Conservation (phyloP, 2,113 vertebrate species). For the Willisornis vidua region DNA sequence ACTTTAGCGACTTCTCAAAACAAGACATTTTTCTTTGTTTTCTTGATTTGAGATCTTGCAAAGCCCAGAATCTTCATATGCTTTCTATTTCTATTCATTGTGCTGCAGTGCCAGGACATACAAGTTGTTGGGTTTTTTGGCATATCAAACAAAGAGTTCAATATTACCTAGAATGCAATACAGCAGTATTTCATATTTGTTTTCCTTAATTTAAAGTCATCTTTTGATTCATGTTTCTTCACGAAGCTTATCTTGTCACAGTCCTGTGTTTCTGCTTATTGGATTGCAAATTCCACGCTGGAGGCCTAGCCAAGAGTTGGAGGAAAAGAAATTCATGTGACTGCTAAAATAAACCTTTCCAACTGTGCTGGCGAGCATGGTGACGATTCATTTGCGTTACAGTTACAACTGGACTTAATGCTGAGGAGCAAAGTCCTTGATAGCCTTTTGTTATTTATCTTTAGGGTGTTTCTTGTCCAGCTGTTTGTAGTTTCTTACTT, state of each 20-base stretch:
- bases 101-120: background rate
- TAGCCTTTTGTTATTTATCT: background rate
- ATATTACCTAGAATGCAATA: background rate
- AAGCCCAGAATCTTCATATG: background rate
- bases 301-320: background rate
- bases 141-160: background rate
- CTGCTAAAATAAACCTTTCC: background rate
- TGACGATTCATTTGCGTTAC: background rate
- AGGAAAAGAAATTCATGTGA: background rate
- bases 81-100: background rate
- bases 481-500: background rate
- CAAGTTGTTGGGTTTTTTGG: background rate
- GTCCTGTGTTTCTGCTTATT: background rate
- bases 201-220: background rate
- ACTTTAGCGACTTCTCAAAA: background rate
- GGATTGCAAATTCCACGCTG: background rate
- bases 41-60: background rate
- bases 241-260: background rate
- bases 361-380: background rate
- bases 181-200: background rate
- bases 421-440: background rate
- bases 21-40: background rate
- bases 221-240: background rate
- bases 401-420: background rate
- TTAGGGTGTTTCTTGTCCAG: background rate